These are phyloP conservation scores for Ichneumoninae sp. DNA, from an alignment of 2,888 invertebrate genomes.

Conservation along the genomic window DNA sequence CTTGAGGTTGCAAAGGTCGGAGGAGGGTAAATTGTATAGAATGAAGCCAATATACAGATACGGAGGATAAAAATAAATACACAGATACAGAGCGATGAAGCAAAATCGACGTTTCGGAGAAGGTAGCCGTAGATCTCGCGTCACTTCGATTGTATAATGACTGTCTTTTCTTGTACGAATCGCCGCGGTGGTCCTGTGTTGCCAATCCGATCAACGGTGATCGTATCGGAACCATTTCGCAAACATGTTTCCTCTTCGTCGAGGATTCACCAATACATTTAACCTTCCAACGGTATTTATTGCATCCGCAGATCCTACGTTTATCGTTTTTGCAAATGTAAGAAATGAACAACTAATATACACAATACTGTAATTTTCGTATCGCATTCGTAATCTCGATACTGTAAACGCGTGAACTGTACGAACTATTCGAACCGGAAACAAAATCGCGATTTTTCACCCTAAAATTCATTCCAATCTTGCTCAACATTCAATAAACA, in stretches of 20 bases:
- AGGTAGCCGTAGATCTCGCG: too few relatives aligned
- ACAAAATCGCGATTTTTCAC: background rate
- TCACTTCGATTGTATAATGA: background rate
- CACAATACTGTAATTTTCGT: background rate
- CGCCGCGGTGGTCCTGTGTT: background rate
- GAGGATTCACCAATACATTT: background rate
- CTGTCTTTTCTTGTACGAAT: background rate
- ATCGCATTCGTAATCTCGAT: background rate
- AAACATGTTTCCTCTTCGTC: background rate
- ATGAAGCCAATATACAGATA: background rate
- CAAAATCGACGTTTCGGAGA: too few relatives aligned
- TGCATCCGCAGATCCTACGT: background rate
- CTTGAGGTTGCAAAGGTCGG: background rate
- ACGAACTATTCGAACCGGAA: background rate
- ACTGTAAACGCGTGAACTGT: background rate
- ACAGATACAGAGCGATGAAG: too few relatives aligned
- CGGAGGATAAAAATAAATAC: too few relatives aligned
- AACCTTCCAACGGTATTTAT: too few relatives aligned
- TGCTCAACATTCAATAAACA: background rate
- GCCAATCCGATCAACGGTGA: background rate
- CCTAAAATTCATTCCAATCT: background rate
- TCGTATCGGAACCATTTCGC: background rate
- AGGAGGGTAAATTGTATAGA: background rate
- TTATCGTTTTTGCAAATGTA: background rate
- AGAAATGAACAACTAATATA: background rate